Evolutionary conservation across 2,113 vertebrate genomes (phyloP).

Genomic region (Chamaea fasciata): DNA sequence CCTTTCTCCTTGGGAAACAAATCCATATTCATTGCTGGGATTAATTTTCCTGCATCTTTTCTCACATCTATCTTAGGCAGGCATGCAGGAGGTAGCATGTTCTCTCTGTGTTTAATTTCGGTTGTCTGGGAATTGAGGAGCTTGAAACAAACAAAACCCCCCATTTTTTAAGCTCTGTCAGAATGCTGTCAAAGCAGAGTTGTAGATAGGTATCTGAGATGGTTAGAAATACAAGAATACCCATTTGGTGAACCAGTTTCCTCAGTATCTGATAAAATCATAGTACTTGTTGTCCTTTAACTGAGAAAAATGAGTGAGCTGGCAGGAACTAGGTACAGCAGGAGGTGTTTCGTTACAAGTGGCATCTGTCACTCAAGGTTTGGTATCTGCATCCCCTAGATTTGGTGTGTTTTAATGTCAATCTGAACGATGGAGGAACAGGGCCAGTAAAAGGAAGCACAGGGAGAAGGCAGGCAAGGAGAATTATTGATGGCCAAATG

Average conservation of each 20-base stretch:
- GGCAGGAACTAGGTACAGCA: neutral
- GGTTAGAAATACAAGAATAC: neutral
- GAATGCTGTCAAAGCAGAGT: neutral
- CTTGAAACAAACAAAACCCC: rapidly evolving
- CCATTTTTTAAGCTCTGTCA: neutral
- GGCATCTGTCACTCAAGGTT: neutral
- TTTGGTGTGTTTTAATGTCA: neutral
- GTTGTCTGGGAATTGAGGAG: neutral
- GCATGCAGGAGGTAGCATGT: neutral
- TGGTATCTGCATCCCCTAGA: neutral
- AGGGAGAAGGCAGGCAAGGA: neutral
- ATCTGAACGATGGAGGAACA: neutral
- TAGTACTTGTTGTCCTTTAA: neutral
- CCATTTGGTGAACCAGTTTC: neutral
- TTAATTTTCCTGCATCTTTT: neutral
- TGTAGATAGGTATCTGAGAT: neutral
- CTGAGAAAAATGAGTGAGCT: neutral
- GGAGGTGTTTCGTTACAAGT: neutral
- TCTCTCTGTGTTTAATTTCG: neutral
- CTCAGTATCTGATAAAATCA: neutral
- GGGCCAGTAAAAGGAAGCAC: neutral
- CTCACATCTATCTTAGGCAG: neutral
- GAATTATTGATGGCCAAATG: neutral
- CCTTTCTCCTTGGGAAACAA: constrained; percentile 11
- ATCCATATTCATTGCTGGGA: neutral